Base-by-base conservation (phyloP, 2,113 vertebrate species). In the Jacana jacana region DNA sequence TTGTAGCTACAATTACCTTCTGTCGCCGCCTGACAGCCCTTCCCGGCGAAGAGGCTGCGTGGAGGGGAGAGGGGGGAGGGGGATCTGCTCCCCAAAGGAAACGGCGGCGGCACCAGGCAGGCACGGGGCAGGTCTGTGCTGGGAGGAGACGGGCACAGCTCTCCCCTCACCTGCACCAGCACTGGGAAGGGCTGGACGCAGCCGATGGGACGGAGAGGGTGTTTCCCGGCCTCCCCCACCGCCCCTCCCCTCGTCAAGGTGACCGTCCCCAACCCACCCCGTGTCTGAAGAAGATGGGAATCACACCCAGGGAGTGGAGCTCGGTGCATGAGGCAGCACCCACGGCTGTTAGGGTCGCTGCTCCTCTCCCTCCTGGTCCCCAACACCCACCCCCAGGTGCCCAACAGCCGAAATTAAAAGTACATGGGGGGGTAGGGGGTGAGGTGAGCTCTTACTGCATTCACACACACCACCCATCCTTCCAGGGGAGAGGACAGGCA, bases 401-500 rank as follows among this genome's bases (percentile, higher is more conserved):
- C 81, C 13, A 3, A 33, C 39, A 82, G 54, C 83, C 35, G 42
- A 44, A 72, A 88, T 31, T 55, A 76, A 79, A 88, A 95, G 55
- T 54, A 49, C 73, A 44, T 17, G 33, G 60, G 48, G 65, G 77
- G 49, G 40, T 17, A 31, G 60, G 48, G 65, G 77, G 49, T 66
- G 82, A 94, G 55, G 40, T n/a, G 60, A 54, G 86, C 86, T 51
- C 82, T 93, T 86, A 88, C 75, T 63, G 86, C 82, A 75, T 94
- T 86, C 96, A 86, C 80, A 14, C 71, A 44, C 30, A 48, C 42
- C 86, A 89, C 86, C 89, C 78, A 16, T 75, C 93, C 95, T 93
- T 89, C 65, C 37, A 64, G 90, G 80, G 92, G 89, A 93, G 92
- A 94, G 91, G 85, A 81, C 76, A 39, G 86, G 92, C 79, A 83